Percentiles rank a stretch among this genome's conserved stretches.
phyloP scores from a whole-genome alignment of 2,888 invertebrate genomes.

The Sesamia inferens region DNA sequence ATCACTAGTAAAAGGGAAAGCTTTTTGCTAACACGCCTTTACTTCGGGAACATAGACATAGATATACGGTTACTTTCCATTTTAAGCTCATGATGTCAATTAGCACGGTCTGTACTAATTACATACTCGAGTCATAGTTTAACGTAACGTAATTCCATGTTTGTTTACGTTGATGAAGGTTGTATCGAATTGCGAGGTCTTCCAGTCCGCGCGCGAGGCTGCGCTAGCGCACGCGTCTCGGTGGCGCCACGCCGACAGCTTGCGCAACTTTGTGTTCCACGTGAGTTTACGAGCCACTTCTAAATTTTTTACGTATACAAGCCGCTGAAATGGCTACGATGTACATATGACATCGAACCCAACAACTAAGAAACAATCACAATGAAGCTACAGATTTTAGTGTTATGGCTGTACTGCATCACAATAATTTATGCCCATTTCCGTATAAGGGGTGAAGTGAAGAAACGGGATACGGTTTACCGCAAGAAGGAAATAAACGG shows the following conservation, averaged over 20 bases:
- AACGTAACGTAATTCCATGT: conserved; percentile 81
- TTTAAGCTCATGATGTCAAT: conserved; percentile 63
- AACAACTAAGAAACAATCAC: conserved; percentile 71
- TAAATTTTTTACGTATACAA: conserved; percentile 76
- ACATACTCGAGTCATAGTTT: conserved; percentile 69
- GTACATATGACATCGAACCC: conserved; percentile 72
- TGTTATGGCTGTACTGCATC: conserved; percentile 81
- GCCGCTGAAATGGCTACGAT: conserved; percentile 77
- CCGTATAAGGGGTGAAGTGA: conserved; percentile 81
- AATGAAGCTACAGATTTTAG: conserved; percentile 84
- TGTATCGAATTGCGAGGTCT: conserved; percentile 89
- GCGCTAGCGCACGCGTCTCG: conserved; percentile 89
- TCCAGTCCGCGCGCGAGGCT: conserved; percentile 88
- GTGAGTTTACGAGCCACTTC: conserved; percentile 79
- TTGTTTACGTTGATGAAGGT: conserved; percentile 89
- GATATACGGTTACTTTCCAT: conserved; percentile 51
- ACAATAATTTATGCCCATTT: conserved; percentile 81
- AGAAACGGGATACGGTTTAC: conserved; percentile 83
- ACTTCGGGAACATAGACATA: conserved; percentile 35
- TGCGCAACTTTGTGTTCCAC: conserved; percentile 82
- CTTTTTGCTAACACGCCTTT: conserved; percentile 37
- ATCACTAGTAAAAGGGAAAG: conserved; percentile 49
- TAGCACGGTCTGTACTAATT: conserved; percentile 65
- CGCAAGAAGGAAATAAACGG: conserved; percentile 86
- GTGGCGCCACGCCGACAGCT: conserved; percentile 84